Evolutionary conservation across 2,888 invertebrate species (phyloP).

Genomic region (Euzophera pinguis): DNA sequence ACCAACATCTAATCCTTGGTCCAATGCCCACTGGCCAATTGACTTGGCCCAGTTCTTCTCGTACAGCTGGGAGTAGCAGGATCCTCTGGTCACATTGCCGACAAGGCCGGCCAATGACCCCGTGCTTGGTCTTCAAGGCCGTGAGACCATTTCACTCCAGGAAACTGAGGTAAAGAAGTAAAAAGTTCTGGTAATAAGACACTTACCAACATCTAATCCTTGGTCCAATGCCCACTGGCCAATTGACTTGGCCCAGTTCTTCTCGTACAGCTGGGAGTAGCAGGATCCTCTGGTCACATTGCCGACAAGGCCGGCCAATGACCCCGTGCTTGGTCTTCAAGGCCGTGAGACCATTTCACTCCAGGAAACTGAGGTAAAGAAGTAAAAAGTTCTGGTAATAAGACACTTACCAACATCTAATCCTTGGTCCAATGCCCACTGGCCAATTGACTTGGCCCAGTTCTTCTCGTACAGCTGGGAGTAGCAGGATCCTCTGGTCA

Average conservation of each 20-base stretch:
- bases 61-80: constrained; percentile 82
- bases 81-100: constrained; percentile 81
- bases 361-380: no score
- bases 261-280: constrained; percentile 74
- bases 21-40: no score
- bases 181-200: constrained; percentile 51
- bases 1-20: no score
- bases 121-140: constrained; percentile 83
- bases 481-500: constrained; percentile 82
- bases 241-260: no score
- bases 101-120: constrained; percentile 85
- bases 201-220: no score
- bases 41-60: no score
- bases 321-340: constrained; percentile 83
- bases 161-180: no score
- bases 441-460: no score
- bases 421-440: no score
- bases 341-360: no score
- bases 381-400: constrained; percentile 45
- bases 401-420: constrained; percentile 81
- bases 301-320: constrained; percentile 85
- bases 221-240: no score
- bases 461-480: constrained; percentile 78
- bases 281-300: constrained; percentile 83
- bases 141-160: no score